Percentiles rank a stretch among this genome's conserved stretches.
Evolutionary conservation across 2,113 vertebrate genomes (phyloP).

Genomic region (Trichechus manatus): DNA sequence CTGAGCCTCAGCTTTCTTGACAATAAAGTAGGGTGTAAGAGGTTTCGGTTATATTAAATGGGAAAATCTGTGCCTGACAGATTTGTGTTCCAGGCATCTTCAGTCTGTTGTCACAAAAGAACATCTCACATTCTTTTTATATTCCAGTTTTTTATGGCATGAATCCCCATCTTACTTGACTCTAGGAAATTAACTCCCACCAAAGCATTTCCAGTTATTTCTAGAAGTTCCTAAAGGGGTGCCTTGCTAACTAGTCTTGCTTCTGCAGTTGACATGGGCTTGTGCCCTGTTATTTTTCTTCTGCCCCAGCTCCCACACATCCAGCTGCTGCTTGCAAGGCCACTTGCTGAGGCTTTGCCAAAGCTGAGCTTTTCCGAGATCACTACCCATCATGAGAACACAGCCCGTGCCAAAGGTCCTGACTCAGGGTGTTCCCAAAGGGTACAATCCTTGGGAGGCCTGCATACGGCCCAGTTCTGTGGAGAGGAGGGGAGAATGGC

Average conservation of each 20-base stretch:
- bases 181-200: conserved; percentile 18
- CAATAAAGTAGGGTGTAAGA: background rate
- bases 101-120: background rate
- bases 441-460: background rate
- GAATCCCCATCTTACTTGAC: background rate
- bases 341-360: background rate
- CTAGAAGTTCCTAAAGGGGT: background rate
- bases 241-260: background rate
- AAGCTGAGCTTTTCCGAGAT: background rate
- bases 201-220: conserved; percentile 39
- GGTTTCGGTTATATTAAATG: background rate
- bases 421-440: background rate
- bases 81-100: background rate
- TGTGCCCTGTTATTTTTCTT: background rate
- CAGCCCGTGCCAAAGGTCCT: background rate
- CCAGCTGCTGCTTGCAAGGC: conserved; percentile 10
- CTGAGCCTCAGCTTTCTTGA: background rate
- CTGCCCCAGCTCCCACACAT: background rate
- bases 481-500: background rate
- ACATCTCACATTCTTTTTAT: background rate
- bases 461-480: background rate
- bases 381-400: background rate
- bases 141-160: background rate
- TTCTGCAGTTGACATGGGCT: background rate
- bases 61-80: background rate